phyloP scores from a whole-genome alignment of 2,888 invertebrate genomes.

The Tetragonisca angustula region DNA sequence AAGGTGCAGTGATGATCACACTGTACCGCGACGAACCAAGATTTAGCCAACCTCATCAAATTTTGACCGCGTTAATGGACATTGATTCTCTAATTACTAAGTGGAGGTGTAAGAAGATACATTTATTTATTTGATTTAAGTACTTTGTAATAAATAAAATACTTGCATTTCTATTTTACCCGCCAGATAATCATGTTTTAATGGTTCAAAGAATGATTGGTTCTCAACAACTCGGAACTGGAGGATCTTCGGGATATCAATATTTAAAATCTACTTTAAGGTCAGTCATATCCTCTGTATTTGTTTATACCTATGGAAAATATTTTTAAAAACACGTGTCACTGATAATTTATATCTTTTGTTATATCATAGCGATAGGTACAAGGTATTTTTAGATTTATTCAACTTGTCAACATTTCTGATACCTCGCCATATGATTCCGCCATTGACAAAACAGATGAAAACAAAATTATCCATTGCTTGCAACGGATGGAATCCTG shows the following conservation, averaged over 20 bases:
- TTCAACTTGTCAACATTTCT: conserved; percentile 99
- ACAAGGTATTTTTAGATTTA: conserved; percentile 98
- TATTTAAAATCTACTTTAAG: conserved; percentile 98
- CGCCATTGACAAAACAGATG: conserved; percentile 93
- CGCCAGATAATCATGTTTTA: conserved; percentile 97
- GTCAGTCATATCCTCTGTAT: conserved; percentile 84
- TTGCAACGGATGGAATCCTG: conserved; percentile 86
- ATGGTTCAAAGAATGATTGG: conserved; percentile 99
- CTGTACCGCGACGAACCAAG: conserved; percentile 98
- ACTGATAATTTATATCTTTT: conserved; percentile 1
- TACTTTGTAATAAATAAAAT: not conserved
- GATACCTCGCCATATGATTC: conserved; percentile 95
- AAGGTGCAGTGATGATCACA: conserved; percentile 99
- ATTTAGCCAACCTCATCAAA: conserved; percentile 98
- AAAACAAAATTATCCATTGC: conserved; percentile 89
- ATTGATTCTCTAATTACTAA: conserved; percentile 99
- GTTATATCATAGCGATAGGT: conserved; percentile 94
- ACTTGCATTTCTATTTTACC: not conserved
- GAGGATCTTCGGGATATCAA: conserved; percentile 99
- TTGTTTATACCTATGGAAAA: not conserved
- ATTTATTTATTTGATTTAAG: not conserved
- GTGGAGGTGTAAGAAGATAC: conserved; percentile 94
- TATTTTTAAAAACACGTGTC: no score
- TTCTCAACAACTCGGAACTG: conserved; percentile 97
- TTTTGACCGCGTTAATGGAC: conserved; percentile 97